Conservation (phyloP, 2,888 invertebrate genomes). For the Aspidiotus destructor region DNA sequence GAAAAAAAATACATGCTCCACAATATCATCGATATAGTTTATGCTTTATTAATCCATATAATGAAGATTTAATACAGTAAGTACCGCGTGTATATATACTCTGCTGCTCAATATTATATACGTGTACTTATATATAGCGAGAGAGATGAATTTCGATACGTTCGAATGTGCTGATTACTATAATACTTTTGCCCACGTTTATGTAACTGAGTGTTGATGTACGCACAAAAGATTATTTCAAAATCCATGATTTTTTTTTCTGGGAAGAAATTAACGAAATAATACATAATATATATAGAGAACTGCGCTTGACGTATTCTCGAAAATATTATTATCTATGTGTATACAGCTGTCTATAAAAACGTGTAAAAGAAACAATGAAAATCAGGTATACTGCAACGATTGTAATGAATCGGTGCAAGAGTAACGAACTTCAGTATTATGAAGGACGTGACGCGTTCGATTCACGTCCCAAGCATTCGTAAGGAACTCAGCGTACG, state of each 20-base stretch:
- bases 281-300: no score
- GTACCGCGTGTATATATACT: background rate
- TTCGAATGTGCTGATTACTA: slow-evolving; percentile 4
- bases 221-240: background rate
- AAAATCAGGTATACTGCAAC: no score
- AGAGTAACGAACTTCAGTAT: no score
- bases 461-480: no score
- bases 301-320: no score
- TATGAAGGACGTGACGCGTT: no score
- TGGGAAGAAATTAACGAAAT: slow-evolving; percentile 4
- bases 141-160: slow-evolving; percentile 1
- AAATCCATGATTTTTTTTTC: background rate
- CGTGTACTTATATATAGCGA: background rate
- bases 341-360: no score
- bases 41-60: slow-evolving; percentile 30
- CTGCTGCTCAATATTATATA: background rate
- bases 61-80: slow-evolving; percentile 28
- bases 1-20: background rate
- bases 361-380: no score
- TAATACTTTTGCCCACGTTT: background rate
- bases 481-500: no score
- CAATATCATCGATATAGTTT: slow-evolving; percentile 25
- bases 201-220: no score
- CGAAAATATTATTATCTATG: no score
- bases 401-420: no score